Evolutionary conservation across 1,140 invertebrate genomes (phyloP), one percentile per base, ranked within the genome.

Genomic region (Camponotus floridanus): DNA sequence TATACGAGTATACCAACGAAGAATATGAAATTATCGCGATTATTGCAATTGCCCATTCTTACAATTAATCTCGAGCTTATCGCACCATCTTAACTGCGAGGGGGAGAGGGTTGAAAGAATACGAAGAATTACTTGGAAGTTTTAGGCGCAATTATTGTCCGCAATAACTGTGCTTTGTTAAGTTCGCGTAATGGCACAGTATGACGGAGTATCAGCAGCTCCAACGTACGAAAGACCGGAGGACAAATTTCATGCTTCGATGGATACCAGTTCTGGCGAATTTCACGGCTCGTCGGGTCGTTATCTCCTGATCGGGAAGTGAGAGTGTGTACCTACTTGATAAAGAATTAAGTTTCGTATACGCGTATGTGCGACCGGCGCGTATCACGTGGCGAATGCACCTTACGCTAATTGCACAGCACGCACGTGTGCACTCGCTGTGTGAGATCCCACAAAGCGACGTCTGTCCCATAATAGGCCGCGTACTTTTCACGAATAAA

Each of bases 221-320:
- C 71, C 59, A 79, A 88, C 74, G 71, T 86, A 89, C 87, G 88
- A 88, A 89, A 87, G 90, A 86, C 79, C 83, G 80, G 74, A 84
- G 73, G 87, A 91, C 90, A 87, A 90, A 92, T 92, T 91, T 92
- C 91, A 92, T 87, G 89, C 83, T 80, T 78, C 86, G 86, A 84
- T 73, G 89, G 81, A 61, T 78, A 76, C 65, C 67, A 85, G 83
- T 85, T 80, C 88, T 88, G 80, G 73, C 76, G 80, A 92, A 92
- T 92, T 92, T 92, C 91, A 92, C 88, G 91, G 86, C 80, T 86
- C 91, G 87, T 76, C 90, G 80, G 87, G 86, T 78, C 71, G 73
- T 42, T 83, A 76, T 89, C 71, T 81, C 13, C 33, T 57, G 87
- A 89, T 88, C 81, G 81, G 31, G 15, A 71, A 88, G 62, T 71